Conservation (phyloP, 2,113 vertebrate species). For the Forbesichthys agassizii region DNA sequence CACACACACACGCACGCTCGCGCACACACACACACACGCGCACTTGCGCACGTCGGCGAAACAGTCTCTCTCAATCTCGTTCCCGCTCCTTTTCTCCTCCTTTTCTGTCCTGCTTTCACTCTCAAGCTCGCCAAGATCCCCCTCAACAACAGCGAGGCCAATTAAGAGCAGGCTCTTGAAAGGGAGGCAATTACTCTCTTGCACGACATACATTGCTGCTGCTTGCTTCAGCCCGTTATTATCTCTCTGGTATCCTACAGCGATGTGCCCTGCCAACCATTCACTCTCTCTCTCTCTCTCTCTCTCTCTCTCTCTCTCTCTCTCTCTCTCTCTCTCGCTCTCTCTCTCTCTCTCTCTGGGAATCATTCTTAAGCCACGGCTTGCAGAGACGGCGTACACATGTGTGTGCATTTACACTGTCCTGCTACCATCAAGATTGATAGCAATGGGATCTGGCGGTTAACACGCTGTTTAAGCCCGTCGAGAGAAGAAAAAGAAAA, state of each 20-base stretch:
- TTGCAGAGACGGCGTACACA: slow-evolving; percentile 76
- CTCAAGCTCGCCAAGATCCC: slow-evolving; percentile 62
- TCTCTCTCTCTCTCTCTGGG: slow-evolving; percentile 13
- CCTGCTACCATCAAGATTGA: slow-evolving; percentile 74
- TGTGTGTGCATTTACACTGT: slow-evolving; percentile 63
- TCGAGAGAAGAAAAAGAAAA: slow-evolving; percentile 53
- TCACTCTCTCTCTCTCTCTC: slow-evolving; percentile 47
- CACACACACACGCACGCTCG: slow-evolving; percentile 1
- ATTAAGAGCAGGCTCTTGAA: slow-evolving; percentile 79
- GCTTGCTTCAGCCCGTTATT: slow-evolving; percentile 76
- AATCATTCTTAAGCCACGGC: slow-evolving; percentile 74
- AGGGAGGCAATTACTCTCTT: slow-evolving; percentile 80
- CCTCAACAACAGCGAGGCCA: slow-evolving; percentile 75
- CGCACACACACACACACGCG: neutral
- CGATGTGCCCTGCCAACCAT: slow-evolving; percentile 69
- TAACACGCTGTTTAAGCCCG: slow-evolving; percentile 73
- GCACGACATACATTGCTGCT: slow-evolving; percentile 73
- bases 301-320: slow-evolving; percentile 23
- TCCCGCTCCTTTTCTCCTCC: slow-evolving; percentile 18
- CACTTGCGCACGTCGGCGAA: slow-evolving; percentile 7
- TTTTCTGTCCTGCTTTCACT: slow-evolving; percentile 36
- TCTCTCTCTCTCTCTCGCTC: slow-evolving; percentile 12
- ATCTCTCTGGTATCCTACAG: slow-evolving; percentile 73
- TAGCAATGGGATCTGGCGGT: slow-evolving; percentile 75
- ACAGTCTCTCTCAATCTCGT: slow-evolving; percentile 15